Conservation (phyloP, 1,140 invertebrate genomes). For the Pissodes strobi region DNA sequence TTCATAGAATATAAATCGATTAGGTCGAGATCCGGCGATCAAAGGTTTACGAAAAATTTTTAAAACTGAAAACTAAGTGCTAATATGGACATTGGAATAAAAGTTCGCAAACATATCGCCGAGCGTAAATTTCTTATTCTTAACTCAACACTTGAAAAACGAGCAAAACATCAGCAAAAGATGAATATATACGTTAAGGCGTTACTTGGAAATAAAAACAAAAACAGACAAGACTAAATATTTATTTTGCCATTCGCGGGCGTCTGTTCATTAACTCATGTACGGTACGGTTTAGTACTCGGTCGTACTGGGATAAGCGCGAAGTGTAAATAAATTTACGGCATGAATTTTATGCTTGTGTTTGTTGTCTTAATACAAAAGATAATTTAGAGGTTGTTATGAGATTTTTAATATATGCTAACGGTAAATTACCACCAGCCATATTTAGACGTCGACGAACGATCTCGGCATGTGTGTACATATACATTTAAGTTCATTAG, state of each 20-base stretch:
- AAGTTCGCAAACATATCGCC: too few relatives aligned
- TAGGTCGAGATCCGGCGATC: too few relatives aligned
- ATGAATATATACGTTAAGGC: conserved; percentile 12
- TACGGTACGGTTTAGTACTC: conserved; percentile 17
- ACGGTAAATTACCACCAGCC: too few relatives aligned
- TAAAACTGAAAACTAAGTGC: too few relatives aligned
- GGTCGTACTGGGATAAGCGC: conserved; percentile 19
- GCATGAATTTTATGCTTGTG: conserved; percentile 19
- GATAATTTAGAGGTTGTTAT: conserved; percentile 24
- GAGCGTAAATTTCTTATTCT: too few relatives aligned
- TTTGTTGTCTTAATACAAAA: conserved; percentile 29
- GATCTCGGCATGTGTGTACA: too few relatives aligned
- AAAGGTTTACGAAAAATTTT: too few relatives aligned
- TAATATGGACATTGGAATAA: too few relatives aligned
- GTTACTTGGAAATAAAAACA: background rate
- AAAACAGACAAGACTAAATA: conserved; percentile 20
- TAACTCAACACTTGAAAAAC: too few relatives aligned
- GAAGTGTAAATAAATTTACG: conserved; percentile 29
- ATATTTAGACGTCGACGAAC: too few relatives aligned
- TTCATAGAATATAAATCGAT: too few relatives aligned
- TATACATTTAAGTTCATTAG: too few relatives aligned
- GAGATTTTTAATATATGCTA: conserved; percentile 16
- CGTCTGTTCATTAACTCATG: conserved; percentile 29
- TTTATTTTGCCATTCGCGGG: conserved; percentile 28
- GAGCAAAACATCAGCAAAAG: background rate